Evolutionary conservation across 2,113 vertebrate species (phyloP).

Genomic region (Rhynchopsitta pachyrhyncha): DNA sequence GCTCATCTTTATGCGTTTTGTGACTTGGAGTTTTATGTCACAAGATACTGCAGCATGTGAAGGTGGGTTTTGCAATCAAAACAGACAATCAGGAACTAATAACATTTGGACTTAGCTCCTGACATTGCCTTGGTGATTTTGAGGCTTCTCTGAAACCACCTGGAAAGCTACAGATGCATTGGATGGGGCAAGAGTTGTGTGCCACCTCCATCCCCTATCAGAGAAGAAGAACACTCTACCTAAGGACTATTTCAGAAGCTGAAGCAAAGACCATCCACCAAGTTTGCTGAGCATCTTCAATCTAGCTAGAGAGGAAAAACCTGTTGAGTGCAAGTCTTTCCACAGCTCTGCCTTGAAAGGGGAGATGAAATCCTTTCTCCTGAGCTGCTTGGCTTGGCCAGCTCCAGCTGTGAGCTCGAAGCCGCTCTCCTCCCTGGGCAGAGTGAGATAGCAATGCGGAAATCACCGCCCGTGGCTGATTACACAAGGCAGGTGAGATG

Average conservation of each 20-base stretch:
- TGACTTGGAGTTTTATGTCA: background rate
- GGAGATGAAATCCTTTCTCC: background rate
- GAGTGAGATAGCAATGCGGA: background rate
- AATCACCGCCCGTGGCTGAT: background rate
- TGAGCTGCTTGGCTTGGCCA: background rate
- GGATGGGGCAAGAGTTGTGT: background rate
- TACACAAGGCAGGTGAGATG: constrained; percentile 32
- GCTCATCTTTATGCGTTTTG: background rate
- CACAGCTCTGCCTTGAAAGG: background rate
- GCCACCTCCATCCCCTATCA: background rate
- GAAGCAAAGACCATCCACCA: background rate
- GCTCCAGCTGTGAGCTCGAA: background rate
- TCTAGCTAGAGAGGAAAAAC: background rate
- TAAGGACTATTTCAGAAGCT: background rate
- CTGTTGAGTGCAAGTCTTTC: background rate
- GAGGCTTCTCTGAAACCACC: background rate
- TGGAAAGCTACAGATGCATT: background rate
- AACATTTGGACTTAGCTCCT: background rate
- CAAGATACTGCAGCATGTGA: background rate
- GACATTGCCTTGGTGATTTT: background rate
- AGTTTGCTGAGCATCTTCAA: background rate
- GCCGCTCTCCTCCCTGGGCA: background rate
- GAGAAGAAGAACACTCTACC: background rate
- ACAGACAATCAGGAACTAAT: background rate
- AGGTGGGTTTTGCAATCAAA: background rate